These are phyloP conservation scores for Drosophila varians DNA, from an alignment of 1,140 invertebrate species.

Conservation along the genomic window DNA sequence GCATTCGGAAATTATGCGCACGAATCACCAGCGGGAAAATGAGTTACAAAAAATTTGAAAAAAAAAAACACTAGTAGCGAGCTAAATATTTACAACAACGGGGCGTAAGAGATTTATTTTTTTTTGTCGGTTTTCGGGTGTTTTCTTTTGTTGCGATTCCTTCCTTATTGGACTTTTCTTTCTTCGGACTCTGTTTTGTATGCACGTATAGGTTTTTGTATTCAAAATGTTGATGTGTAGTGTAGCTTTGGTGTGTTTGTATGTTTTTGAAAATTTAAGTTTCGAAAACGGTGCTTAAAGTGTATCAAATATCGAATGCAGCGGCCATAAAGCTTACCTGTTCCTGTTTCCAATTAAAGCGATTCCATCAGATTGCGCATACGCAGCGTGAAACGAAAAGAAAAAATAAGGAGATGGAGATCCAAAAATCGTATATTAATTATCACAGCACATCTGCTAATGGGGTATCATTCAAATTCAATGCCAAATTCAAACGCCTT, in stretches of 20 bases:
- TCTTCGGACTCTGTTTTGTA: conserved; percentile 30
- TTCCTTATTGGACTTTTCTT: conserved; percentile 69
- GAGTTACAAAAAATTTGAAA: conserved; percentile 30
- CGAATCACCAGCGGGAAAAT: conserved; percentile 43
- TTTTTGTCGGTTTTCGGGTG: conserved; percentile 34
- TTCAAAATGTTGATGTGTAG: conserved; percentile 17
- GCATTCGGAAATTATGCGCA: conserved; percentile 52
- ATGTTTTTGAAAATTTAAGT: conserved; percentile 68
- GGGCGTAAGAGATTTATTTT: conserved; percentile 42
- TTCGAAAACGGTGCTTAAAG: conserved; percentile 79
- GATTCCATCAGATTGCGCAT: conserved; percentile 40
- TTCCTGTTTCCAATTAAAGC: conserved; percentile 60
- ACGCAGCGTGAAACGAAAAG: conserved; percentile 32
- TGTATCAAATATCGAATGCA: conserved; percentile 70
- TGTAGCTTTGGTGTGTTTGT: conserved; percentile 33
- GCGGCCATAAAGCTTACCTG: conserved; percentile 63
- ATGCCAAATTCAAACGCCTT: conserved; percentile 63
- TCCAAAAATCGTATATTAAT: conserved; percentile 42
- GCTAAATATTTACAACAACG: conserved; percentile 63
- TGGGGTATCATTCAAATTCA: conserved; percentile 70
- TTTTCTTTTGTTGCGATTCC: conserved; percentile 51
- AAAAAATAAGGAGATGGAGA: conserved; percentile 22
- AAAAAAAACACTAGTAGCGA: conserved; percentile 47
- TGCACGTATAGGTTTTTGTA: conserved; percentile 6
- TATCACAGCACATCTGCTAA: conserved; percentile 24